Base-by-base conservation (phyloP, 2,797 vertebrate genomes). In the Alectoris magna region DNA sequence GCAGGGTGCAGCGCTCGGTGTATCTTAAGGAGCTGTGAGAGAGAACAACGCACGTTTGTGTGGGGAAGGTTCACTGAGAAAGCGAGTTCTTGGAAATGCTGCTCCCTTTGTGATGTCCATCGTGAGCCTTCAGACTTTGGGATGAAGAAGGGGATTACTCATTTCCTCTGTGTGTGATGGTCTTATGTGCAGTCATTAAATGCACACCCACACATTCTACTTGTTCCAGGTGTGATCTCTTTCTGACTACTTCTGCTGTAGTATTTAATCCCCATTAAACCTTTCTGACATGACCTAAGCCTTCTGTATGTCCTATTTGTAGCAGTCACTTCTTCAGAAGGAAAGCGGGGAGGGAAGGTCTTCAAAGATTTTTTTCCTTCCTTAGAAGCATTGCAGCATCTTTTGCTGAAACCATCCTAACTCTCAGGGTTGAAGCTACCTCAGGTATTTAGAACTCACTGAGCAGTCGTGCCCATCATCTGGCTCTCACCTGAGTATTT, bases 31-130 rank as follows among this genome's bases (percentile, higher is more conserved):
- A 88, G 26, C n/a, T 88, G 73, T 36, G 60, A 64, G 81, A 43
- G 76, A 63, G 63, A 64, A 39, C 78, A 63, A 53, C 26, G 18
- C 24, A 7, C 5, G 0, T 78, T 67, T 36, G 10, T 3, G 63
- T 53, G 58, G 75, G 81, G 72, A 93, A 84, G 77, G 48, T 56
- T 88, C 88, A 17, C 44, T 43, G 77, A 91, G 88, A 74, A 90
- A 82, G 68, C 1, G 78, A 44, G 68, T 90, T 91, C 86, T 89
- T 94, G 92, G 92, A 94, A 91, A n/a, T 43, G 56, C 70, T 53
- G 72, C 70, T 89, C 36, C 3, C 7, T 66, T 63, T 75, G 68
- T 62, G 67, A 62, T 91, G 70, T 59, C 90, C 78, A 84, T 77
- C 72, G 8, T 71, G 92, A 6, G 58, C 43, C 95, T 70, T 64